Base-by-base conservation (phyloP, 1,140 invertebrate genomes). In the Aphis gossypii region DNA sequence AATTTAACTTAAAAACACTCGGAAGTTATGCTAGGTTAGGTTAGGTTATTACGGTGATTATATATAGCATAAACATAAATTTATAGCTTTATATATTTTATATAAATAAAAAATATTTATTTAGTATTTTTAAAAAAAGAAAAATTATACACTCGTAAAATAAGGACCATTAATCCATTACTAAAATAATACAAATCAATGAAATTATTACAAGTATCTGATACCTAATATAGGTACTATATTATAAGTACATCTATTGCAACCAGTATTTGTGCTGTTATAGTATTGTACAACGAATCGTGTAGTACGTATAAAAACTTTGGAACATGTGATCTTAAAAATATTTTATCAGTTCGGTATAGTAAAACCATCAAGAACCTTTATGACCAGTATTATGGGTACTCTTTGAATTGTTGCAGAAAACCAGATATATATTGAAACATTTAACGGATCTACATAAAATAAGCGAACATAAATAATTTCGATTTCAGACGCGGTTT, bases 391-490 rank as follows among this genome's bases (percentile, higher is more conserved):
- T 51, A 54, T 48, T 54, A 89, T 89, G 30, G 48, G 38, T 56
- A 56, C 54, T 38, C 54, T 56, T 35, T 41, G 35, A 56, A 54
- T 25, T 51, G 60, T 54, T 20, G 41, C 84, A 89, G 35, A 56
- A 35, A 89, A 35, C n/a, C 87, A 51, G 30, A 54, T 54, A 54
- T 38, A 35, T 88, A 88, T 88, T 41, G 88, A 89, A 54, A 38
- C 48, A 41, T 89, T 56, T 56, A 89, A 56, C 51, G 88, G 48
- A 89, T 89, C 88, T 56, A 4, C 88, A 89, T 89, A 56, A 89
- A 89, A 89, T 89, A 41, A 89, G 35, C 88, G 88, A 25, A 56
- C 48, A 56, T 89, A 56, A 56, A 89, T 89, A 56, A 89, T 89
- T 89, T 89, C 87, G 46, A 54, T 54, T 89, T 56, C n/a, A 89